phyloP scores from a whole-genome alignment of 2,888 invertebrate genomes.

The Eristalis arbustorum region DNA sequence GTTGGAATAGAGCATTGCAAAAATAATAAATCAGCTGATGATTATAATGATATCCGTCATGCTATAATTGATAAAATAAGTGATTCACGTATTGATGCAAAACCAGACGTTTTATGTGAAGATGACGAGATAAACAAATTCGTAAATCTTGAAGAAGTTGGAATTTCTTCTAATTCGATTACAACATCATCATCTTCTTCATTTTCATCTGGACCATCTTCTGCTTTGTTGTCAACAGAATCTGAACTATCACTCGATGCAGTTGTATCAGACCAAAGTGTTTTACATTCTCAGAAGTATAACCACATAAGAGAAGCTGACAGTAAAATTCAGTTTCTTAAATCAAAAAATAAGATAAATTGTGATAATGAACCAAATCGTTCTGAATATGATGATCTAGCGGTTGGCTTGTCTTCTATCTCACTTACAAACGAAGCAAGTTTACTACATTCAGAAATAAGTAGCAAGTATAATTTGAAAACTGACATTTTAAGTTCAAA shows the following conservation, averaged over 20 bases:
- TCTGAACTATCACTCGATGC: slow-evolving; percentile 71
- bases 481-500: slow-evolving; percentile 57
- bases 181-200: slow-evolving; percentile 80
- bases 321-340: not conserved
- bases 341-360: slow-evolving; percentile 7
- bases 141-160: slow-evolving; percentile 49
- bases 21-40: slow-evolving; percentile 20
- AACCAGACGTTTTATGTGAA: not conserved
- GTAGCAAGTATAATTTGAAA: slow-evolving; percentile 61
- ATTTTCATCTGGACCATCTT: slow-evolving; percentile 79
- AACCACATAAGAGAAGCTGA: not conserved
- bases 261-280: not conserved
- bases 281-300: not conserved
- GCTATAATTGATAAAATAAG: not conserved
- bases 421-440: slow-evolving; percentile 75
- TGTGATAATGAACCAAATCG: slow-evolving; percentile 16
- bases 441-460: slow-evolving; percentile 30
- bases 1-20: slow-evolving; percentile 22
- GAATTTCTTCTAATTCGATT: slow-evolving; percentile 75
- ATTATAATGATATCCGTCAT: slow-evolving; percentile 73
- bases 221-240: slow-evolving; percentile 75
- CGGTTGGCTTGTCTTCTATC: slow-evolving; percentile 78
- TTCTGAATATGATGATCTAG: slow-evolving; percentile 75
- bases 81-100: not conserved
- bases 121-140: slow-evolving; percentile 76